Evolutionary conservation across 2,888 invertebrate genomes (phyloP), one percentile per base, ranked within the genome.

Genomic region (Seira musarum): DNA sequence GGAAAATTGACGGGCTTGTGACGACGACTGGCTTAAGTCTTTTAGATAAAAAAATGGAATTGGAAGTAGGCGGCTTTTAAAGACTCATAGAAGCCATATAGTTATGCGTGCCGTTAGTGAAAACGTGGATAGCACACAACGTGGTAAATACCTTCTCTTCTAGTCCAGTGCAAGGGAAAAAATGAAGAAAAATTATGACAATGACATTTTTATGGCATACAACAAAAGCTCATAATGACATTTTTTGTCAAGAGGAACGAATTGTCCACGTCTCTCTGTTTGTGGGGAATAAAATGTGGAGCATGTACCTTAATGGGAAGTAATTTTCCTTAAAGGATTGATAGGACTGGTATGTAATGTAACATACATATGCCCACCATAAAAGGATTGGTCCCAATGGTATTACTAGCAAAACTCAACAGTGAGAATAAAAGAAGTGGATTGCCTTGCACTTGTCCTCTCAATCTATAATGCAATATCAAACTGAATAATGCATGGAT

Each of bases 391-490:
- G n/a, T n/a, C n/a, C 30, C 30, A 30, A 30, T 30, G 30, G 30
- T 30, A 30, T 30, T 30, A 30, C 8, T 30, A 30, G 30, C n/a
- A 30, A 8, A 5, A 5, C 30, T 30, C 30, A 15, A 63, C 8
- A 19, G 10, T 30, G 5, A 17, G 30, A 57, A 68, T 25, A 0
- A 25, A 6, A 21, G 15, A 68, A 57, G 25, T 68, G 68, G 68
- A 68, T 68, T 68, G 57, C 68, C 68, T 68, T 68, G 68, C 68
- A 57, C 68, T 68, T 57, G 68, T 68, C 30, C 30, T 40, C 30
- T 22, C 15, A 8, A 10, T 68, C 25, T 24, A 40, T 40, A 65
- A 15, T 68, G 10, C 17, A 65, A 2, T 8, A 64, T 64, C 17
- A 64, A 25, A 25, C 10, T 24, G 1, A 64, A 25, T 64, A 17